Evolutionary conservation across 2,113 vertebrate genomes (phyloP), one percentile per base, ranked within the genome.

Genomic region (Gobio gobio): DNA sequence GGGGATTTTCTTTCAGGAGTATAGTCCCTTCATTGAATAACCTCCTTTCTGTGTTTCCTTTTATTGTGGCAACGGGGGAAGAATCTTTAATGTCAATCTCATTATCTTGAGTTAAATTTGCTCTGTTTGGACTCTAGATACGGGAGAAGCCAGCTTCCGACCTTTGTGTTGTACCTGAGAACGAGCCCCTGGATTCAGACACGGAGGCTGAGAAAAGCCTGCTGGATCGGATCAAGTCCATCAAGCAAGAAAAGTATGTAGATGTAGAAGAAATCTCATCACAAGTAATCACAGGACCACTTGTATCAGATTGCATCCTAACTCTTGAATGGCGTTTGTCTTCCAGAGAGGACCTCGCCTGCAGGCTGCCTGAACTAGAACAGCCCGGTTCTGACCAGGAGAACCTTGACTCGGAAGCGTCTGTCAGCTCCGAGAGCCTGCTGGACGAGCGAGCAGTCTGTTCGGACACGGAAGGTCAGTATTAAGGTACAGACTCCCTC

Each of bases 311-410:
- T 3, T 16, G 70, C 49, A 6, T 61, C n/a, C n/a, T n/a, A 36
- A 18, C 45, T 13, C 43, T 45, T 86, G 45, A 66, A 64, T 59
- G 56, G 33, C 13, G 7, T 56, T 73, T 85, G 13, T 68, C 47
- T 68, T 74, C 0, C 87, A 99, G 98, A 92, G 98, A 99, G 87
- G 97, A 99, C 20, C 95, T 99, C 81, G 97, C 97, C 0, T 98
- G 96, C 58, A 95, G 97, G 10, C 93, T 99, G 33, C 98, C 98
- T 0, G 97, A 99, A 90, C 95, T 99, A 72, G 98, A 99, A 87
- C 97, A 97, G 75, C 94, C 96, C 0, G 96, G 97, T 81, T 99
- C 98, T 0, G 98, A 99, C 1, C 97, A 98, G 92, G 98, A 99
- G 87, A 99, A 98, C 26, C 47, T 96, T 56, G 98, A 99, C 89